These are phyloP conservation scores for Lycocorax pyrrhopterus DNA, from an alignment of 2,113 vertebrate species.

Conservation along the genomic window DNA sequence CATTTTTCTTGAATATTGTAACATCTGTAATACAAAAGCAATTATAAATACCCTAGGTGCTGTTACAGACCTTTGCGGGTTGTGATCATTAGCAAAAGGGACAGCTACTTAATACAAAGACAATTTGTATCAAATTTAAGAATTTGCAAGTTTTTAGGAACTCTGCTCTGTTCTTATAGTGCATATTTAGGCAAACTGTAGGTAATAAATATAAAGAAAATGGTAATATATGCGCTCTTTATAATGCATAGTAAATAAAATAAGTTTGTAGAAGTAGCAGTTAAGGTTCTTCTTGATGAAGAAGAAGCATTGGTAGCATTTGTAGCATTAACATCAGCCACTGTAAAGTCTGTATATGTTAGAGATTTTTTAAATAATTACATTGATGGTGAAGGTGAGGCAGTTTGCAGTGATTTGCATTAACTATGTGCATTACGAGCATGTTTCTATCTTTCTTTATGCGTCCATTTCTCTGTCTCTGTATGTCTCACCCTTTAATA, in stretches of 20 bases:
- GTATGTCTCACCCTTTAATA: not conserved
- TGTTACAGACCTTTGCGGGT: not conserved
- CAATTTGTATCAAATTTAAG: not conserved
- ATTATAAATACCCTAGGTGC: not conserved
- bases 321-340: not conserved
- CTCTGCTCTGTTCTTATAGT: not conserved
- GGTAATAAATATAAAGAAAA: not conserved
- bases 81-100: not conserved
- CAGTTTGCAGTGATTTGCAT: not conserved
- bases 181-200: not conserved
- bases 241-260: slow-evolving; percentile 8
- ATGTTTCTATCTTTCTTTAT: not conserved
- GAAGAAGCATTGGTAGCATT: not conserved
- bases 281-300: not conserved
- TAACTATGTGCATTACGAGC: not conserved
- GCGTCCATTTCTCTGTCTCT: not conserved
- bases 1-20: not conserved
- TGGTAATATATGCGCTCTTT: not conserved
- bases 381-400: not conserved
- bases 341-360: not conserved
- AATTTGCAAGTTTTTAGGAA: not conserved
- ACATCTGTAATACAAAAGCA: not conserved
- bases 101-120: not conserved
- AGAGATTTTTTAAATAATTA: not conserved
- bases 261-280: not conserved